These are phyloP conservation scores for Achroia grisella DNA, from an alignment of 1,140 invertebrate genomes.

Conservation along the genomic window DNA sequence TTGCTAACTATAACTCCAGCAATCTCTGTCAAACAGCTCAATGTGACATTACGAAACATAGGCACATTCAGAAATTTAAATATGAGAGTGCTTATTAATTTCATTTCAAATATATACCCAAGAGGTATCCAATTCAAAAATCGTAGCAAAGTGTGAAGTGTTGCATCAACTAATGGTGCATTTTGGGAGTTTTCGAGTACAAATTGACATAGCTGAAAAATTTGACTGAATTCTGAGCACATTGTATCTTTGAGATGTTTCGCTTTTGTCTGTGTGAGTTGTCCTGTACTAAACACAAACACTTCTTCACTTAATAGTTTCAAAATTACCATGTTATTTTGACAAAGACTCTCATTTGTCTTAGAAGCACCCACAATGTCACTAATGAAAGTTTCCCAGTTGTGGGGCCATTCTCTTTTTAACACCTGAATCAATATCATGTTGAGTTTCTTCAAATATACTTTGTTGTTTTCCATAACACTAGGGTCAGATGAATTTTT, in stretches of 20 bases:
- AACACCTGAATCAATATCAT: conserved; percentile 99
- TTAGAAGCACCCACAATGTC: conserved; percentile 99
- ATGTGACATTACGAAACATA: conserved; percentile 97
- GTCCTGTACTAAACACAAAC: conserved; percentile 98
- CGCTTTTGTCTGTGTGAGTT: conserved; percentile 98
- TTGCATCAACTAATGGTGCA: conserved; percentile 93
- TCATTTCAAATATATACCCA: conserved; percentile 99
- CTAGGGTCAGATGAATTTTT: conserved; percentile 96
- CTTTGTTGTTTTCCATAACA: conserved; percentile 93
- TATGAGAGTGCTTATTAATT: conserved; percentile 95
- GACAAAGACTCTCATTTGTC: conserved; percentile 98
- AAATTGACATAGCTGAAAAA: conserved; percentile 98
- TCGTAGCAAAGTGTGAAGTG: conserved; percentile 95
- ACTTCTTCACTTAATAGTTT: conserved; percentile 99
- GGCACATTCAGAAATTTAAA: conserved; percentile 98
- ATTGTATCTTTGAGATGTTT: conserved; percentile 99
- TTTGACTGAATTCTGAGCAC: conserved; percentile 99
- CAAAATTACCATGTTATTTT: conserved; percentile 99
- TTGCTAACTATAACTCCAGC: conserved; percentile 90
- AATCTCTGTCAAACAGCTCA: conserved; percentile 99
- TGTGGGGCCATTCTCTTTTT: conserved; percentile 99
- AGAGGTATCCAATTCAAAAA: conserved; percentile 99
- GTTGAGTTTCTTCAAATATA: conserved; percentile 98
- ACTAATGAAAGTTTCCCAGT: conserved; percentile 99
- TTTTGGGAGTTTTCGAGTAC: conserved; percentile 99